Base-by-base conservation (phyloP, 2,113 vertebrate species). In the Pipra filicauda region DNA sequence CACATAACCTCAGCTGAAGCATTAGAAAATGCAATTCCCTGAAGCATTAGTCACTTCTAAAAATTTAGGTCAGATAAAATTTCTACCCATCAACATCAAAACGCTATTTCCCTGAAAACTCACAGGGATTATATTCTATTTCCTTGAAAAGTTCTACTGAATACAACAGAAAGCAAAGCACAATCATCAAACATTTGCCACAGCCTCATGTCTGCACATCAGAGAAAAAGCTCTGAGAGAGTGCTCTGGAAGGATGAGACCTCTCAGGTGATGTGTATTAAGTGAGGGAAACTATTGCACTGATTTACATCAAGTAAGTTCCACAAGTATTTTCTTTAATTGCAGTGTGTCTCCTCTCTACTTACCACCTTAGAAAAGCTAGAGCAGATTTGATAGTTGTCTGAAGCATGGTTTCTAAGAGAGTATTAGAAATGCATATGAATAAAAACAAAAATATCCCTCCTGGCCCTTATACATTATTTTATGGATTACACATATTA, bases 1-100 rank as follows among this genome's bases (percentile, higher is more conserved):
- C 57, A 93, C 3, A 48, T 95, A 96, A 93, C 79, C 71, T 88
- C 43, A 90, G 62, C n/a, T 90, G 43, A 76, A 77, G 75, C 39
- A 80, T 49, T 85, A 77, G 55, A 88, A 96, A 93, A 90, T 39
- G 16, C 64, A 90, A 51, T 80, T 67, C 90, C 78, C 78, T 39
- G 58, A 85, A 93, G 90, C 51, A 76, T 90, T 80, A 90, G 35
- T 70, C 72, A 64, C 70, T 91, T 91, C 31, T 5, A 49, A 94
- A 95, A 93, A 96, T 85, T 83, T 71, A 94, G 91, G 94, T 94
- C 93, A 95, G 87, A 91, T 71, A 87, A 72, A 43, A 89, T 87
- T 94, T 94, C 77, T 85, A 55, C 35, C 39, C 33, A 89, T 91
- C 58, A 96, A 78, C 70, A 82, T 91, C 94, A 96, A 97, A 97